Evolutionary conservation across 2,888 invertebrate genomes (phyloP).

Genomic region (Diarsia dahlii): DNA sequence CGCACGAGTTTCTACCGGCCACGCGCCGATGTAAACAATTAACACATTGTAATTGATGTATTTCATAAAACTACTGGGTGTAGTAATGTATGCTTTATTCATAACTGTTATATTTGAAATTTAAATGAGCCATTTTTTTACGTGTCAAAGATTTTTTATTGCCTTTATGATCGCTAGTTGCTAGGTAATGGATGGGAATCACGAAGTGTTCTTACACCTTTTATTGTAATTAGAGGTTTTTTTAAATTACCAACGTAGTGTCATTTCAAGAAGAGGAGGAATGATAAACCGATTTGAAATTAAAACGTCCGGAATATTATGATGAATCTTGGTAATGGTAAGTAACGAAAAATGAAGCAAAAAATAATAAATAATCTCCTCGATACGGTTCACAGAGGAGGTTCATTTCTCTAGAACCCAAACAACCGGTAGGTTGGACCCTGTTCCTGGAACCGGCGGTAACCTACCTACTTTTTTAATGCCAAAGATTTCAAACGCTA

Average conservation of each 20-base stretch:
- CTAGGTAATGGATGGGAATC: slow-evolving; percentile 21
- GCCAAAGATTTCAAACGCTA: neutral
- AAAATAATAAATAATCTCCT: neutral
- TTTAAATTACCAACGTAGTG: neutral
- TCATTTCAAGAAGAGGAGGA: neutral
- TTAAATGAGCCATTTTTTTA: slow-evolving; percentile 37
- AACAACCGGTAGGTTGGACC: too few relatives aligned
- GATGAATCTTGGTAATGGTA: neutral
- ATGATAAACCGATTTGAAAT: neutral
- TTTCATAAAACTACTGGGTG: slow-evolving; percentile 48
- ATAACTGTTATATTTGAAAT: slow-evolving; percentile 54
- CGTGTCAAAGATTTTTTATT: slow-evolving; percentile 51
- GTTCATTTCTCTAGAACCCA: too few relatives aligned
- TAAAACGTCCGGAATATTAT: neutral
- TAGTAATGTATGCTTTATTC: slow-evolving; percentile 38
- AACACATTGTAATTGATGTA: slow-evolving; percentile 69
- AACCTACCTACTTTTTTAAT: too few relatives aligned
- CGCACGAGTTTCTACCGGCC: slow-evolving; percentile 68
- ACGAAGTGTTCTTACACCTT: slow-evolving; percentile 16
- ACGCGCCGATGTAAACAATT: slow-evolving; percentile 68
- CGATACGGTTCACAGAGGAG: too few relatives aligned
- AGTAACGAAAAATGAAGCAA: neutral
- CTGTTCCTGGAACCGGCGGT: too few relatives aligned
- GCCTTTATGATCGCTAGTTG: slow-evolving; percentile 16
- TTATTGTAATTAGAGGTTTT: neutral